Base-by-base conservation (phyloP, 2,797 vertebrate species). In the Sebastes reedi region DNA sequence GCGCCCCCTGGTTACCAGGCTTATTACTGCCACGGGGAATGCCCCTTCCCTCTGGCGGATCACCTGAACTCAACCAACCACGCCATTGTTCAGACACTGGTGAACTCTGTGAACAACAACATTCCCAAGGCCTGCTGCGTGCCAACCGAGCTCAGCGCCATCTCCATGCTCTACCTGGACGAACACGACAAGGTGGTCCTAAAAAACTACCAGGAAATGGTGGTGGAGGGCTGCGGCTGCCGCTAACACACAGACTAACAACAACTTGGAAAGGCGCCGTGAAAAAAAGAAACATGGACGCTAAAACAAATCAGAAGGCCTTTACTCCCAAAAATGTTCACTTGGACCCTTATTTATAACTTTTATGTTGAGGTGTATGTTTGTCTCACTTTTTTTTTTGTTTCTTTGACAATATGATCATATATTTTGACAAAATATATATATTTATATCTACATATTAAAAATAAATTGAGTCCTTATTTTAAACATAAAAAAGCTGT, bases 161-260 rank as follows among this genome's bases (percentile, higher is more conserved):
- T 99, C 94, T 99, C 98, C 90, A 99, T 99, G 98, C 97, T 99
- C 74, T 99, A 99, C 92, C 94, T 99, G 94, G 99, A 99, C 67
- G 98, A 99, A 94, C 98, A 99, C 72, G 99, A 99, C 95, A 98
- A 99, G 94, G 98, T 99, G 94, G 98, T 99, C 87, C 96, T 99
- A 91, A 99, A 99, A 94, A 99, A 99, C 96, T 99, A 99, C 95
- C 98, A 99, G 95, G 99, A 99, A 95, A 99, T 99, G 98, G 99
- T 99, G 74, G 99, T 99, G 81, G 99, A 99, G 94, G 98, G 98
- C 58, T 99, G 98, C 67, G 99, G 99, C 93, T 99, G 98, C 92
- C 99, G 97, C 94, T 99, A 95, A 96, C 73, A 68, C 50, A 79
- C 81, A 66, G 50, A 73, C 67, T 22, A 27, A 58, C 34, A n/a